These are phyloP conservation scores for Caerostris extrusa DNA, from an alignment of 1,140 invertebrate species.

Conservation along the genomic window DNA sequence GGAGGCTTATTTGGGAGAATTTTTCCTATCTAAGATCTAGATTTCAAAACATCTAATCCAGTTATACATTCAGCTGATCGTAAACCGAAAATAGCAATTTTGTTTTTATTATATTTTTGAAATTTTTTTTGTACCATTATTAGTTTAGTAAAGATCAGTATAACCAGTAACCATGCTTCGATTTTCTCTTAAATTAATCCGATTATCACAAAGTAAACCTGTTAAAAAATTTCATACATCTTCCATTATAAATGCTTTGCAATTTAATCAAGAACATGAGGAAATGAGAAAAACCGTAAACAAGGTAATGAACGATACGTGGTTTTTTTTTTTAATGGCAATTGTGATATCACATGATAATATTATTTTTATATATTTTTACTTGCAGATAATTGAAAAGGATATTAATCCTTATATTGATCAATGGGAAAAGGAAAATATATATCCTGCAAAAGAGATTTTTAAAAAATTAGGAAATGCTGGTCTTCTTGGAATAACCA, in stretches of 20 bases:
- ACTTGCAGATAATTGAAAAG: slow-evolving; percentile 83
- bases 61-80: no score
- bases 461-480: slow-evolving; percentile 85
- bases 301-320: slow-evolving; percentile 75
- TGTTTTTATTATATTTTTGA: no score
- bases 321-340: slow-evolving; percentile 26
- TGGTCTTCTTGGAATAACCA: slow-evolving; percentile 84
- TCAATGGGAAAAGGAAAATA: slow-evolving; percentile 83
- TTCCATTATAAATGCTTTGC: not conserved
- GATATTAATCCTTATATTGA: slow-evolving; percentile 86
- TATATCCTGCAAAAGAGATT: slow-evolving; percentile 84
- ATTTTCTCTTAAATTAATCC: not conserved
- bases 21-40: no score
- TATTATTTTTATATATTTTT: slow-evolving; percentile 1
- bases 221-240: slow-evolving; percentile 28
- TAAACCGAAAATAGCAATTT: no score
- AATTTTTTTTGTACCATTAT: no score
- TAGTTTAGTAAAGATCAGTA: no score
- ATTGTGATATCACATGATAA: not conserved
- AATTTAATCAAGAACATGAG: slow-evolving; percentile 79
- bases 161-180: not conserved
- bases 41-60: no score
- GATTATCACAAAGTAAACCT: not conserved
- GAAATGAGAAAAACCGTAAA: slow-evolving; percentile 78
- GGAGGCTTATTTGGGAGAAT: no score